Conservation (phyloP, 1,140 invertebrate genomes). For the Anoplolepis gracilipes region DNA sequence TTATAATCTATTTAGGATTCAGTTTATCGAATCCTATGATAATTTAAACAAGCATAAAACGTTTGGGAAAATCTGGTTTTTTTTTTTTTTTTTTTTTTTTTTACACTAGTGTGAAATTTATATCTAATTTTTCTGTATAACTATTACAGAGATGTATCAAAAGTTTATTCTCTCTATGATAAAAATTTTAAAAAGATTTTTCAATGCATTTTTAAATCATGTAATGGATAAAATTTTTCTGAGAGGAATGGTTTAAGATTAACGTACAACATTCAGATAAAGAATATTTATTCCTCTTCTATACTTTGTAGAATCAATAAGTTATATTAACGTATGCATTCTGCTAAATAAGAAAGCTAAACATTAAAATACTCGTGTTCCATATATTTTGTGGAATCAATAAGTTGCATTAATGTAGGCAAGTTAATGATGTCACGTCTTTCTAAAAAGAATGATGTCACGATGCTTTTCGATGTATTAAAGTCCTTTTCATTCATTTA, state of each 20-base stretch:
- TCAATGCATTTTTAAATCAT: too few relatives aligned
- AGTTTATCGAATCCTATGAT: not conserved
- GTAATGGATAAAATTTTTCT: too few relatives aligned
- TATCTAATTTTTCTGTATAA: not conserved
- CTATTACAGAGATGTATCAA: not conserved
- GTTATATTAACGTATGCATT: too few relatives aligned
- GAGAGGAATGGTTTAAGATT: too few relatives aligned
- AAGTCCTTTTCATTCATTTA: not conserved
- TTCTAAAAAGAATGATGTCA: not conserved
- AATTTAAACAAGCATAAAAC: not conserved
- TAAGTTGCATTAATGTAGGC: not conserved
- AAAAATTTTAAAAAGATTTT: too few relatives aligned
- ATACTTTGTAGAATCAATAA: too few relatives aligned
- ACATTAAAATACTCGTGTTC: not conserved
- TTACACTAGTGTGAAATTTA: not conserved
- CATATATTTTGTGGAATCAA: not conserved
- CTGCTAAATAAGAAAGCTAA: too few relatives aligned
- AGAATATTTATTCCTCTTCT: too few relatives aligned
- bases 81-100: too few relatives aligned
- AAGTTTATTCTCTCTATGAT: too few relatives aligned
- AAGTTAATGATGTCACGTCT: slow-evolving; percentile 19
- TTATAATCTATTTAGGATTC: too few relatives aligned
- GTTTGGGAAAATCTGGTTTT: not conserved
- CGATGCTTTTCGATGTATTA: slow-evolving; percentile 18
- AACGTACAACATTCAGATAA: too few relatives aligned